A percentile compares a stretch with the other conserved stretches of the same genome.
These are phyloP conservation scores for Otus scops DNA, from an alignment of 2,797 vertebrate species.

Conservation along the genomic window DNA sequence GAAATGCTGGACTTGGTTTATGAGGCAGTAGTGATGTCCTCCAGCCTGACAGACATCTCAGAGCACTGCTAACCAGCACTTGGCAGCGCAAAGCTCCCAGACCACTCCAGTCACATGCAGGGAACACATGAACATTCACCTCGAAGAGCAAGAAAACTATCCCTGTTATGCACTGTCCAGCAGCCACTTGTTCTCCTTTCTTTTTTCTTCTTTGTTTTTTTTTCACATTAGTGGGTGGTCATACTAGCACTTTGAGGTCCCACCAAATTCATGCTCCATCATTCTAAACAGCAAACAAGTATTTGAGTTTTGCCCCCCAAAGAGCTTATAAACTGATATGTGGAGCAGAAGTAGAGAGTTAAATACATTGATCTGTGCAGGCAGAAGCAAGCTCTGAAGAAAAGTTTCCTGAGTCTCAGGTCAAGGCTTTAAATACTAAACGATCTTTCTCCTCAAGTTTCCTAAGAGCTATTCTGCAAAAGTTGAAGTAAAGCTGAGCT, in stretches of 20 bases:
- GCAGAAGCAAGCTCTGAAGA: background rate
- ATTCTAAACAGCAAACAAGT: background rate
- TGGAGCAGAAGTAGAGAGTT: background rate
- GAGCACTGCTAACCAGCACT: background rate
- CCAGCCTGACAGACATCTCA: background rate
- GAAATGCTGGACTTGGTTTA: slow-evolving; percentile 87
- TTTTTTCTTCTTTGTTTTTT: background rate
- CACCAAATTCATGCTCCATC: background rate
- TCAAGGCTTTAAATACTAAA: background rate
- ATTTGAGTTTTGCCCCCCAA: background rate
- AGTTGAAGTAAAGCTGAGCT: background rate
- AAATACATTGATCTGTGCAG: background rate
- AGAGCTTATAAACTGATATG: background rate
- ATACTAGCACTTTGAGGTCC: background rate
- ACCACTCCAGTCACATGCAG: background rate
- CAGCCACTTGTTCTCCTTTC: background rate
- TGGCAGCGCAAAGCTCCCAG: background rate
- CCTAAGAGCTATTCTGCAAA: background rate
- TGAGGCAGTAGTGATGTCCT: slow-evolving; percentile 79
- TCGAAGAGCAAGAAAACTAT: background rate
- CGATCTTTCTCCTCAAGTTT: background rate
- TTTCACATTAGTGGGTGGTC: background rate
- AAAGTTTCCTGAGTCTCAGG: background rate
- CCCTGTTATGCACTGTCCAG: background rate
- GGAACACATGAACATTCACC: background rate